These are phyloP conservation scores for Lutraria lutraria DNA, from an alignment of 2,888 invertebrate genomes.

Conservation along the genomic window DNA sequence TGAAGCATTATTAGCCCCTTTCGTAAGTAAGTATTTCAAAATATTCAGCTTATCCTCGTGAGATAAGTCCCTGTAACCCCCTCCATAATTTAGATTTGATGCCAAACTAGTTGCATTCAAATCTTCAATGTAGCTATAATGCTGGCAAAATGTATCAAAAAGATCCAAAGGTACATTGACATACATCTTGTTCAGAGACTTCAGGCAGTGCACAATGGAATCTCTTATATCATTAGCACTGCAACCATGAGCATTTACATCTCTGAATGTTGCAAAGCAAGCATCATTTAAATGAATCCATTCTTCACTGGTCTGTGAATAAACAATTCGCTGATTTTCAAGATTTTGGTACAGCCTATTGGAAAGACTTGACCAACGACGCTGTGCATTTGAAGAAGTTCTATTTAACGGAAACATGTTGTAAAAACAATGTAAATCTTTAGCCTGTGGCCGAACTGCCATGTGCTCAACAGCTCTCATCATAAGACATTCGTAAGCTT, in stretches of 20 bases:
- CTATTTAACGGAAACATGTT: slow-evolving; percentile 41
- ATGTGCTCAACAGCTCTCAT: slow-evolving; percentile 21
- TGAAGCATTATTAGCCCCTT: neutral
- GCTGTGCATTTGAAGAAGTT: slow-evolving; percentile 27
- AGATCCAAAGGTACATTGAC: slow-evolving; percentile 36
- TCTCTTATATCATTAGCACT: neutral
- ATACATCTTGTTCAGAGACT: slow-evolving; percentile 21
- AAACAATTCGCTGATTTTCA: slow-evolving; percentile 18
- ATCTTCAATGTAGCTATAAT: slow-evolving; percentile 16
- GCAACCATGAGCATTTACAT: neutral
- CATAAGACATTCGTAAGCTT: slow-evolving; percentile 69
- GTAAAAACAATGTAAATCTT: slow-evolving; percentile 44
- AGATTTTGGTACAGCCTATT: slow-evolving; percentile 28
- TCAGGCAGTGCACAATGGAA: slow-evolving; percentile 29
- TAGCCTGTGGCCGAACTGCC: neutral
- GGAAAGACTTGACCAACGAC: slow-evolving; percentile 19
- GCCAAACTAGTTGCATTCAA: slow-evolving; percentile 30
- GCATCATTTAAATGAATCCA: slow-evolving; percentile 47
- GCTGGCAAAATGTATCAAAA: slow-evolving; percentile 27
- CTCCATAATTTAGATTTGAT: slow-evolving; percentile 1
- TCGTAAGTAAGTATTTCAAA: slow-evolving; percentile 42
- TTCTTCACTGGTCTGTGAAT: slow-evolving; percentile 11
- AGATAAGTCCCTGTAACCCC: slow-evolving; percentile 1
- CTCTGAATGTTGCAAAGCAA: slow-evolving; percentile 37
- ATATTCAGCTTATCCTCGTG: slow-evolving; percentile 35